Percentiles rank a stretch among this genome's conserved stretches.
phyloP scores from a whole-genome alignment of 1,140 invertebrate genomes.

The Homalodisca vitripennis region DNA sequence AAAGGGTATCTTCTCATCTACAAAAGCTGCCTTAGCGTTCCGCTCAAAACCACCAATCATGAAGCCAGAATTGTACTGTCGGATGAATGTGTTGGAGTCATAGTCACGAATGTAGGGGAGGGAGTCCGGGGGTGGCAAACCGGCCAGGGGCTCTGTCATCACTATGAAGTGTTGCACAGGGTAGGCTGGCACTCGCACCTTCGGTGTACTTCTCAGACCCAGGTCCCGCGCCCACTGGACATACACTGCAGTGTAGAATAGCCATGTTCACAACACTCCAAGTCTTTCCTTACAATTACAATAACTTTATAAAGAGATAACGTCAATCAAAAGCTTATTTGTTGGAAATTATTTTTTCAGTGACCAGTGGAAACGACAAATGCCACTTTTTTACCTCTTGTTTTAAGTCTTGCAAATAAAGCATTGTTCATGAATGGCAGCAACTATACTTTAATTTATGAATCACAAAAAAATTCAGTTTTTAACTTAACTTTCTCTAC shows the following conservation, averaged over 20 bases:
- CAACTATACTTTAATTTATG: too few relatives aligned
- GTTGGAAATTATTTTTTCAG: too few relatives aligned
- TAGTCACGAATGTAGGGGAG: constrained; percentile 70
- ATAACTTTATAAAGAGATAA: too few relatives aligned
- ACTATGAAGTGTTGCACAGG: constrained; percentile 92
- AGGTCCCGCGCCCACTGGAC: constrained; percentile 66
- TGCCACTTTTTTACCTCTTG: too few relatives aligned
- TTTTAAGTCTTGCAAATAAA: too few relatives aligned
- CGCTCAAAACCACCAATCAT: constrained; percentile 86
- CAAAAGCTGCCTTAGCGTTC: constrained; percentile 83
- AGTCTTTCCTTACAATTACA: too few relatives aligned
- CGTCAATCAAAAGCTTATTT: too few relatives aligned
- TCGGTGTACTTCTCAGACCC: constrained; percentile 77
- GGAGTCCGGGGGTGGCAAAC: constrained; percentile 46
- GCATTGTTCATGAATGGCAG: too few relatives aligned
- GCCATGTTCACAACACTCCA: not conserved
- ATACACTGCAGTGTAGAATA: not conserved
- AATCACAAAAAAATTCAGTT: too few relatives aligned
- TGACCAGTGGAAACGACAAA: too few relatives aligned
- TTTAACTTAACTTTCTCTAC: too few relatives aligned
- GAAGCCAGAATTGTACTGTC: constrained; percentile 75
- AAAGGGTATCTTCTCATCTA: constrained; percentile 65
- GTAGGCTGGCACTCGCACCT: constrained; percentile 87
- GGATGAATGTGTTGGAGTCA: constrained; percentile 84
- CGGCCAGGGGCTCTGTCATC: constrained; percentile 75